A percentile compares a stretch with the other conserved stretches of the same genome.
These are phyloP conservation scores for Pseudococcus viburni DNA, from an alignment of 2,888 invertebrate species.

Conservation along the genomic window DNA sequence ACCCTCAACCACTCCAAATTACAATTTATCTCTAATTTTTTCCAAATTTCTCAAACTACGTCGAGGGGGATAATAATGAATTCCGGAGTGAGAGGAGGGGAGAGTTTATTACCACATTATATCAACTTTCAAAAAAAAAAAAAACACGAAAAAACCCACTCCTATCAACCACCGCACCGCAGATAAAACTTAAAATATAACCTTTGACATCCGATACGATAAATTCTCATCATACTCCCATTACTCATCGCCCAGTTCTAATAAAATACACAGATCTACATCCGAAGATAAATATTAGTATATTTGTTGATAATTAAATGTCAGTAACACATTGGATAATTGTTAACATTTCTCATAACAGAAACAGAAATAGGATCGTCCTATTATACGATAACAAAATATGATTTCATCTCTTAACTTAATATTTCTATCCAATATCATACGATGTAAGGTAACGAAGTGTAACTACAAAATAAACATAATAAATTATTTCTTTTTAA, in stretches of 20 bases:
- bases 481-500: constrained; percentile 54
- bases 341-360: constrained; percentile 49
- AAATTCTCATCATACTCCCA: too few species aligned
- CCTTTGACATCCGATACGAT: too few species aligned
- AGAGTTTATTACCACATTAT: too few species aligned
- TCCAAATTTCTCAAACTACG: too few species aligned
- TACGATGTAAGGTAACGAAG: constrained; percentile 58
- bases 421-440: constrained; percentile 54
- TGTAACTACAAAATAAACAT: constrained; percentile 62
- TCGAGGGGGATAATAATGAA: too few species aligned
- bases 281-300: constrained; percentile 53
- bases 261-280: constrained; percentile 1
- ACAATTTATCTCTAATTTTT: too few species aligned
- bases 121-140: too few species aligned
- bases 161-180: too few species aligned
- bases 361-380: constrained; percentile 50
- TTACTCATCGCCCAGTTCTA: not conserved
- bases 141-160: too few species aligned
- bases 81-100: too few species aligned
- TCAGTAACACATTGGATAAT: constrained; percentile 45
- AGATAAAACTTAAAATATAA: too few species aligned
- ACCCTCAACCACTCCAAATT: too few species aligned
- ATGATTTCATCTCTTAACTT: constrained; percentile 43
- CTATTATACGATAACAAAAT: constrained; percentile 42
- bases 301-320: constrained; percentile 52